Conservation (phyloP, 2,888 invertebrate species). For the Caenorhabditis doughertyi region DNA sequence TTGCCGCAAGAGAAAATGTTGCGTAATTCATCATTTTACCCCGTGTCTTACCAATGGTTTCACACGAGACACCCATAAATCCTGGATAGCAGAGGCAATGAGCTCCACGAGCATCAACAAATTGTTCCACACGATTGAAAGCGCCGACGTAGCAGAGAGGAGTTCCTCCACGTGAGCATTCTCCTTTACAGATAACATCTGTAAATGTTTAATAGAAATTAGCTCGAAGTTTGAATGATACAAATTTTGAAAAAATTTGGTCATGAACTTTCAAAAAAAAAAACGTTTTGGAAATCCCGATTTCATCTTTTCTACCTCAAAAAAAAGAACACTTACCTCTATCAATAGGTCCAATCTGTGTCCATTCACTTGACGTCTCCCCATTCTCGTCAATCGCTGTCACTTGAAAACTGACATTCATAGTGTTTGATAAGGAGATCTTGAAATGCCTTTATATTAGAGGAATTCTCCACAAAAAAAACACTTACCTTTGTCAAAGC, state of each 20-base stretch:
- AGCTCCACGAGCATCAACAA: slow-evolving; percentile 66
- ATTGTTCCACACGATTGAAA: slow-evolving; percentile 70
- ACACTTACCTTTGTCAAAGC: slow-evolving; percentile 77
- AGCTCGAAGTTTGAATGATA: neutral
- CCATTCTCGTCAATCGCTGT: slow-evolving; percentile 78
- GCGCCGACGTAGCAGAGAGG: slow-evolving; percentile 79
- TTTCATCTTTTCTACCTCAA: neutral
- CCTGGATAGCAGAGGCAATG: slow-evolving; percentile 81
- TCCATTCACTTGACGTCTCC: slow-evolving; percentile 78
- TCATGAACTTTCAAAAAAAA: too few species aligned
- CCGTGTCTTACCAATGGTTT: slow-evolving; percentile 67
- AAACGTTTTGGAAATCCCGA: neutral
- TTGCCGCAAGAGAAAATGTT: neutral
- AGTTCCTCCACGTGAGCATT: slow-evolving; percentile 76
- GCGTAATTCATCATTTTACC: too few species aligned
- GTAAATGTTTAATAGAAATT: slow-evolving; percentile 15
- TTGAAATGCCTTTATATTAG: slow-evolving; percentile 9
- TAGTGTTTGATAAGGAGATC: slow-evolving; percentile 67
- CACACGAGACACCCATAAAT: slow-evolving; percentile 77
- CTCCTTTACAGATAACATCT: slow-evolving; percentile 77
- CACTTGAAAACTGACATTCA: slow-evolving; percentile 73
- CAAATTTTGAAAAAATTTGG: too few species aligned
- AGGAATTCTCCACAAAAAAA: too few species aligned
- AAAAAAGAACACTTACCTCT: slow-evolving; percentile 65
- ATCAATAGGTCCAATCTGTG: slow-evolving; percentile 71